Base-by-base conservation (phyloP, 2,888 invertebrate species). In the Falcaria lacertinaria region DNA sequence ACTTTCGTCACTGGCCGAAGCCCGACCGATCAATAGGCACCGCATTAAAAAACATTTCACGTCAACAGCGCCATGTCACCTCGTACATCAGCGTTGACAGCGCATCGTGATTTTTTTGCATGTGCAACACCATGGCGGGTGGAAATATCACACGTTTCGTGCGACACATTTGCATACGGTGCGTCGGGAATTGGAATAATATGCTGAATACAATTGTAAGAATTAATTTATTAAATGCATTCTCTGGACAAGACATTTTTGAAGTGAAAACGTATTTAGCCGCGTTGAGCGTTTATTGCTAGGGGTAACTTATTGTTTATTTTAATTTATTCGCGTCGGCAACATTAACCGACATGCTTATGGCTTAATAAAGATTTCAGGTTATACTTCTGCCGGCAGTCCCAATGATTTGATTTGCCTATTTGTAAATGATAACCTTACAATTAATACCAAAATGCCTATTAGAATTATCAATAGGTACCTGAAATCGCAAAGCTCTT, bases 1-100 rank as follows among this genome's bases (percentile, higher is more conserved):
- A 2, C 14, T 33, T 19, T 35, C 14, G 15, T 16, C 34, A 17
- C 8, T 34, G 19, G 2, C 15, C 14, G 37, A 7, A 14, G 8
- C 37, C 16, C 36, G 17, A 11, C 22, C 22, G 16, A 36, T 5
- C 6, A 6, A 22, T n/a, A 14, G 6, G 14, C 50, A 45, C 51
- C 55, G 54, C 45, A 60, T 19, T n/a, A n/a, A n/a, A n/a, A 74
- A 67, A 62, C 65, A 15, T 44, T 44, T 52, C 59, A 56, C 61
- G 69, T 59, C 55, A 40, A 52, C 50, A 45, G 47, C 58, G 44
- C 46, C 59, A 47, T 76, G 79, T 81, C 82, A 82, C 81, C 79
- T 76, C 80, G 67, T 79, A 67, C 74, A 73, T 80, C 80, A 77
- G 65, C 41, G 50, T 52, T 66, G 71, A 71, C 67, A 58, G 52